Evolutionary conservation across 2,113 vertebrate genomes (phyloP).

Genomic region (Glaucomys volans): DNA sequence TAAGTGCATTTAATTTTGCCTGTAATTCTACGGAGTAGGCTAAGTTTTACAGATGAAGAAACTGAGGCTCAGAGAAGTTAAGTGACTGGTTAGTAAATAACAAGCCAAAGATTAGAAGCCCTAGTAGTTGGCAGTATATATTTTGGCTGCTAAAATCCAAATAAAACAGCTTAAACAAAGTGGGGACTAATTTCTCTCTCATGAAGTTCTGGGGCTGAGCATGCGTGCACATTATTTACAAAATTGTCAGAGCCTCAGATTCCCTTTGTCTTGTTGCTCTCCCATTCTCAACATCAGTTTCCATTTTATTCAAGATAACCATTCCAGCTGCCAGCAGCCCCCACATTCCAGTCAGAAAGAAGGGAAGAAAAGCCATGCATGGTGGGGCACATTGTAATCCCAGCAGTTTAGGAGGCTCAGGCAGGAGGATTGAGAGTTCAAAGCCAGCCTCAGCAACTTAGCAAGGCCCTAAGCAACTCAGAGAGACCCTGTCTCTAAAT

Average conservation of each 20-base stretch:
- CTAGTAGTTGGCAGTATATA: not conserved
- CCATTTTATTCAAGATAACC: not conserved
- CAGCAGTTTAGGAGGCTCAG: no score
- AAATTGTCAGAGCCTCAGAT: no score
- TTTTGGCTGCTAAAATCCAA: not conserved
- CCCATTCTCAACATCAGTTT: not conserved
- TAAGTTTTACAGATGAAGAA: not conserved
- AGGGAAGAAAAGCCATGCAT: no score
- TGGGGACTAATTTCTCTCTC: not conserved
- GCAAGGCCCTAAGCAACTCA: no score
- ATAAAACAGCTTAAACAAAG: not conserved
- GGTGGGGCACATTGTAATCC: no score
- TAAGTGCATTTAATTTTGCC: conserved; percentile 19
- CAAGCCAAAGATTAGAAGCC: not conserved
- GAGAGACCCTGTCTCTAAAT: no score
- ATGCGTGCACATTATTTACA: not conserved
- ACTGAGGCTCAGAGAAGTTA: not conserved
- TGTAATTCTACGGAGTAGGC: not conserved
- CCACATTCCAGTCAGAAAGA: not conserved
- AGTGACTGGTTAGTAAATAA: not conserved
- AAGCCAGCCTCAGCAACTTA: no score
- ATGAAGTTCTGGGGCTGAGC: not conserved
- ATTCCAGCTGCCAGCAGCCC: not conserved
- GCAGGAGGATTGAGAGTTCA: no score
- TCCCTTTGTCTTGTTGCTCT: not conserved